Evolutionary conservation across 2,888 invertebrate genomes (phyloP).

Genomic region (Parasteatoda lunata): DNA sequence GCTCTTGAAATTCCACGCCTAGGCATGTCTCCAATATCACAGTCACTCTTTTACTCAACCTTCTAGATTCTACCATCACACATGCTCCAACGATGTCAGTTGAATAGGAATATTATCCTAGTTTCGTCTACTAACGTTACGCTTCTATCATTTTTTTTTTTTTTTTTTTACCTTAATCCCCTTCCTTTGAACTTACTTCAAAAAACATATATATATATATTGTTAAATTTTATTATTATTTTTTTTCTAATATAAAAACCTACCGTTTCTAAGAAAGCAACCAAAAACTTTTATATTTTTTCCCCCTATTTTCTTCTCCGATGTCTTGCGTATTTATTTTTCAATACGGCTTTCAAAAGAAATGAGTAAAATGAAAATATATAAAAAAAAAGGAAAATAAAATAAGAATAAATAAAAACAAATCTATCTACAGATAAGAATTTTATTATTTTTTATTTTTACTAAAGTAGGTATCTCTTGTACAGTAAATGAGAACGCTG

Average conservation of each 20-base stretch:
- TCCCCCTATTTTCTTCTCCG: not conserved
- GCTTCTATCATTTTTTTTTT: constrained; percentile 14
- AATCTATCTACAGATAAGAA: constrained; percentile 30
- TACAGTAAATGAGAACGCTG: constrained; percentile 62
- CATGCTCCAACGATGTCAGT: not conserved
- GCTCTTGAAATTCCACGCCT: too few species aligned
- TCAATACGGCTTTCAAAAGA: constrained; percentile 46
- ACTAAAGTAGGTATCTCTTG: constrained; percentile 43
- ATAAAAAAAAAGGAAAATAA: not conserved
- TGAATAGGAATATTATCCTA: constrained; percentile 42
- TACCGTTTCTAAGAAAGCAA: constrained; percentile 21
- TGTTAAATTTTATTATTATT: not conserved
- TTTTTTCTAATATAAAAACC: constrained; percentile 12
- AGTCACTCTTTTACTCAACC: too few species aligned
- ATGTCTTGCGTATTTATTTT: constrained; percentile 56
- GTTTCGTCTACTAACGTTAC: constrained; percentile 9
- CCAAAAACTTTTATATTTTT: constrained; percentile 2
- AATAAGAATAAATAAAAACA: constrained; percentile 21
- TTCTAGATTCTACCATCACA: too few species aligned
- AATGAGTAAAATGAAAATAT: constrained; percentile 36
- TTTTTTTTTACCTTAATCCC: constrained; percentile 10
- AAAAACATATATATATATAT: constrained; percentile 8
- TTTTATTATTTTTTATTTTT: constrained; percentile 28
- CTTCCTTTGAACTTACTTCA: not conserved
- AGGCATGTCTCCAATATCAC: too few species aligned